Evolutionary conservation across 53 echinoderm and acorn worm genomes (phyloP).

Genomic region (Henricia sp.): DNA sequence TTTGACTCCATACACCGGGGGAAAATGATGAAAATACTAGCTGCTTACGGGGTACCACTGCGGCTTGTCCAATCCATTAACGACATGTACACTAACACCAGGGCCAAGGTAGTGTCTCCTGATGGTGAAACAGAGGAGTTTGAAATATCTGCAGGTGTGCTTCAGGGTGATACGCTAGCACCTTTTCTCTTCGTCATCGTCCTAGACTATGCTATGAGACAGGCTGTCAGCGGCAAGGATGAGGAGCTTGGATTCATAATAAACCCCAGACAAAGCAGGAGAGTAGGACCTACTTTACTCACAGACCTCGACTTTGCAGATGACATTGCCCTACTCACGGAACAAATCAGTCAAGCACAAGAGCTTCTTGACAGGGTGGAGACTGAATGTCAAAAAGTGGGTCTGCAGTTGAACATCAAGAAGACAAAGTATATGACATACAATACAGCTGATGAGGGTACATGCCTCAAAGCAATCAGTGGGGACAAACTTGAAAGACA

Average conservation of each 20-base stretch:
- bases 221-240: neutral
- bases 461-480: conserved; percentile 16
- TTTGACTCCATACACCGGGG: conserved; percentile 43
- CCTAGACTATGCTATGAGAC: conserved; percentile 36
- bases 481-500: conserved; percentile 12
- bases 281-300: too few relatives aligned
- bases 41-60: neutral
- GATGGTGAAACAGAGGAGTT: conserved; percentile 8
- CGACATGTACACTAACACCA: conserved; percentile 13
- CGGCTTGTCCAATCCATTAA: neutral
- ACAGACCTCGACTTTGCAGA: conserved; percentile 30
- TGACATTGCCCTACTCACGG: conserved; percentile 20
- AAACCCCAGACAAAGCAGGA: neutral
- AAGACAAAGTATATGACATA: neutral
- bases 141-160: conserved; percentile 1
- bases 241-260: conserved; percentile 16
- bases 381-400: neutral
- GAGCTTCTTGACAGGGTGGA: conserved; percentile 22
- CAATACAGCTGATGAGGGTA: neutral
- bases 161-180: neutral
- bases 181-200: conserved; percentile 22
- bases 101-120: neutral
- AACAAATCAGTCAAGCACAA: conserved; percentile 22
- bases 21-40: neutral
- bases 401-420: conserved; percentile 1